Conservation (phyloP, 2,888 invertebrate species). For the Elmis aenea region DNA sequence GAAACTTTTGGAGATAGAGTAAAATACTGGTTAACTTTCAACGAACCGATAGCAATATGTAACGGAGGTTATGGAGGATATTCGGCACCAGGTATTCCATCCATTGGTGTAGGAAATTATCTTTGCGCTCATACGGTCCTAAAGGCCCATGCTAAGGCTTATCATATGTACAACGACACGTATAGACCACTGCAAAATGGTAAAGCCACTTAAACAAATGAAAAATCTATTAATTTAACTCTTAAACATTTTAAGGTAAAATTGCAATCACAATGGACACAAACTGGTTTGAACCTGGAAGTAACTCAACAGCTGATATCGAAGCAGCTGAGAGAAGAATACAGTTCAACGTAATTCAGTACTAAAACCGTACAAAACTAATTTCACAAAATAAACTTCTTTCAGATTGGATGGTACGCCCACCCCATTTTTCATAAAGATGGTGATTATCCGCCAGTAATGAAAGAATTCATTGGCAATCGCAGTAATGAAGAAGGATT, state of each 20-base stretch:
- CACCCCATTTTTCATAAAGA: slow-evolving; percentile 58
- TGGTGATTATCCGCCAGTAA: slow-evolving; percentile 62
- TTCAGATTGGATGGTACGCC: slow-evolving; percentile 60
- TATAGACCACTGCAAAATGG: slow-evolving; percentile 53
- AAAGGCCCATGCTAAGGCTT: slow-evolving; percentile 61
- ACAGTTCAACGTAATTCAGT: slow-evolving; percentile 21
- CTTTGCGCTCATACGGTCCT: slow-evolving; percentile 59
- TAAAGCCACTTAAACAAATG: slow-evolving; percentile 24
- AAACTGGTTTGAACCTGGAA: slow-evolving; percentile 48
- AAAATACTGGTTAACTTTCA: slow-evolving; percentile 51
- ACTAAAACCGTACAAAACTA: neutral
- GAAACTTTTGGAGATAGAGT: slow-evolving; percentile 32
- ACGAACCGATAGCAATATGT: slow-evolving; percentile 45
- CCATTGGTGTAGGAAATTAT: slow-evolving; percentile 56
- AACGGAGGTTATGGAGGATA: slow-evolving; percentile 32
- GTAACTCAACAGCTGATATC: slow-evolving; percentile 43
- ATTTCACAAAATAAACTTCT: neutral
- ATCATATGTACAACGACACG: slow-evolving; percentile 56
- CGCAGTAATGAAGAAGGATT: slow-evolving; percentile 56
- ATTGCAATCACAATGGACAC: slow-evolving; percentile 49
- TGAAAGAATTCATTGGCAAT: slow-evolving; percentile 54
- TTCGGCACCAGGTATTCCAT: slow-evolving; percentile 38
- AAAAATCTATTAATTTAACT: neutral
- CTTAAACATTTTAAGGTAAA: slow-evolving; percentile 23
- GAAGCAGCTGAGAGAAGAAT: slow-evolving; percentile 47